Base-by-base conservation (phyloP, 2,113 vertebrate genomes). In the Lota lota region DNA sequence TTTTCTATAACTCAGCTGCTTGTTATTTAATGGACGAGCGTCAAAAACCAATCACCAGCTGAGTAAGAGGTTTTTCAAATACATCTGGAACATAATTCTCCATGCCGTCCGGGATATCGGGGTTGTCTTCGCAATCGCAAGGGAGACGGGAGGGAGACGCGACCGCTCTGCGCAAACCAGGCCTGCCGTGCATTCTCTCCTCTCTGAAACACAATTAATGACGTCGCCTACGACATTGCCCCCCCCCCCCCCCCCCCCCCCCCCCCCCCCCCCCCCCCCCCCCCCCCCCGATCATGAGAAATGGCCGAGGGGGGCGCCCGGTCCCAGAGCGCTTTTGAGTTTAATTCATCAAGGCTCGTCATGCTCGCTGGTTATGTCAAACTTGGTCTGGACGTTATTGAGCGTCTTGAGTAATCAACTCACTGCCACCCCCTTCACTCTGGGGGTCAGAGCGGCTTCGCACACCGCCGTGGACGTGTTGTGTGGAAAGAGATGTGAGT, bases 291-390 rank as follows among this genome's bases (percentile, higher is more conserved):
- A 68, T 81, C 66, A 80, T 82, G 73, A 84, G 78, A 85, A 85
- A 84, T 83, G 36, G 22, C 33, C 2, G 28, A 28, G 28, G 4
- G 3, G 4, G 4, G 64, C 59, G 47, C 58, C 2, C 36, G 73
- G 75, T 66, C 68, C 67, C 69, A 73, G 28, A 77, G 76, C 77
- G 82, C n/a, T 68, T 83, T 76, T 75, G 69, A 72, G 62, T 66
- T 75, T 53, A 76, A 79, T 87, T 86, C 75, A 83, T 83, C 79
- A 80, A 69, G 57, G 56, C n/a, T 69, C 68, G 77, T 75, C 66
- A 73, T 64, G 67, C 70, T 83, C 66, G 78, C 76, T 85, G 70
- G 60, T 56, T 56, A 65, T 78, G 83, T 81, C 83, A 82, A 69
- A 80, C 68, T 78, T 67, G 62, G 74, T 62, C 69, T 74, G 61